Evolutionary conservation across 2,113 vertebrate species (phyloP).

Genomic region (Elgaria multicarinata): DNA sequence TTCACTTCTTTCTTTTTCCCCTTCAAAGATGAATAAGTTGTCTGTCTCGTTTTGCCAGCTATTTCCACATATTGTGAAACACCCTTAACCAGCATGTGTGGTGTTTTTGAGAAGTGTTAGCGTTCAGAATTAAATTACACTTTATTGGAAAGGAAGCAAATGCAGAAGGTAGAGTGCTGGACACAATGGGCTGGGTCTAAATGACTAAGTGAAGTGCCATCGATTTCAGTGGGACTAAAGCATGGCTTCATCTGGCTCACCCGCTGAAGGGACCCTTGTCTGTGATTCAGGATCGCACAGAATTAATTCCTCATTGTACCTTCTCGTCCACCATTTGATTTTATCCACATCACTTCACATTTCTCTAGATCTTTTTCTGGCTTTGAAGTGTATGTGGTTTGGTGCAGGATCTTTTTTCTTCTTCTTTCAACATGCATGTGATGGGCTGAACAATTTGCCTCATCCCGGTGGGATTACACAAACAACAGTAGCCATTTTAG

Average conservation of each 20-base stretch:
- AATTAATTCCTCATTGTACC: neutral
- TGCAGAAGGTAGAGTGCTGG: neutral
- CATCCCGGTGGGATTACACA: neutral
- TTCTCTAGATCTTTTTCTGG: neutral
- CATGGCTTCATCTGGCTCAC: neutral
- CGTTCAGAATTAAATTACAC: neutral
- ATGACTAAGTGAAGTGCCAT: neutral
- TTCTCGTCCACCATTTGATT: neutral
- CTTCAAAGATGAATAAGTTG: neutral
- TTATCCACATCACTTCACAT: neutral
- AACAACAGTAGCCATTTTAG: neutral
- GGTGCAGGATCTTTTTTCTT: neutral
- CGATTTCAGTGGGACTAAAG: too few species aligned
- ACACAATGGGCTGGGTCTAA: neutral
- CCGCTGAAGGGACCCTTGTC: neutral
- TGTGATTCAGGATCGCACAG: neutral
- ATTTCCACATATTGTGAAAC: slow-evolving; percentile 47
- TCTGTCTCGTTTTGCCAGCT: slow-evolving; percentile 52
- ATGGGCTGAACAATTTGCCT: too few species aligned
- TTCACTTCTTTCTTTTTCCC: neutral
- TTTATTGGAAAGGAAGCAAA: neutral
- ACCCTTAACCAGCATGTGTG: neutral
- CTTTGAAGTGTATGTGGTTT: neutral
- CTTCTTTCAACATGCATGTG: neutral
- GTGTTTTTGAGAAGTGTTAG: neutral